Evolutionary conservation across 35 echinoderm and acorn worm genomes (phyloP).

Genomic region (Ophioderma brevispina): DNA sequence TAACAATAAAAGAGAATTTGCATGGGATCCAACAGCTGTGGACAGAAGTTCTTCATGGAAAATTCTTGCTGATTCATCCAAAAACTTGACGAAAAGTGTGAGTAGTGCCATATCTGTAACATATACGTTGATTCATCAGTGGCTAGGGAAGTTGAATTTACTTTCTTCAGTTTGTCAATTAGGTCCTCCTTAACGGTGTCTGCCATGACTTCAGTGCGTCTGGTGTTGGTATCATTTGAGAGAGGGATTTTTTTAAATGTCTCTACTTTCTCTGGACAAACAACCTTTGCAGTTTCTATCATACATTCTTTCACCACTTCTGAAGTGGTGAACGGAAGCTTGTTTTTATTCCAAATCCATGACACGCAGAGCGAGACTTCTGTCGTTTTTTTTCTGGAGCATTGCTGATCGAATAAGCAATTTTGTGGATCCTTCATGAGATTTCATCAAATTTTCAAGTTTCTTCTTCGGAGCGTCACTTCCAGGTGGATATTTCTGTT

Average conservation of each 20-base stretch:
- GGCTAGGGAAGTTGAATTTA: neutral
- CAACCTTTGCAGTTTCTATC: constrained; percentile 4
- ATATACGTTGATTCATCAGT: neutral
- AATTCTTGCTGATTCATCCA: no score
- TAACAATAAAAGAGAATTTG: no score
- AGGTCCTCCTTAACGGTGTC: neutral
- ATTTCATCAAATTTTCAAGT: neutral
- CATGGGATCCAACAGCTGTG: no score
- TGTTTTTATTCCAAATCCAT: constrained; percentile 32
- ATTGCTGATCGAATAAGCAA: neutral
- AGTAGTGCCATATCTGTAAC: neutral
- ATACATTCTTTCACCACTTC: constrained; percentile 7
- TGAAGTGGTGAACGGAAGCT: neutral
- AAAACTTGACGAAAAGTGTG: no score
- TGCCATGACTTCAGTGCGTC: neutral
- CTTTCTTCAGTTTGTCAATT: neutral
- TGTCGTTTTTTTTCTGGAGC: constrained; percentile 17
- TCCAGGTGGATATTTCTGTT: neutral
- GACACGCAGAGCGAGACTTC: constrained; percentile 21
- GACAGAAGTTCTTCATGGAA: no score
- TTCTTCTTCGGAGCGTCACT: neutral
- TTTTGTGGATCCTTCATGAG: neutral
- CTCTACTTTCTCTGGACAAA: neutral
- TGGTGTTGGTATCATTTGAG: constrained; percentile 10
- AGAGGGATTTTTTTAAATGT: constrained; percentile 4